Conservation (phyloP, 2,888 invertebrate species). For the Hydriomena furcata region DNA sequence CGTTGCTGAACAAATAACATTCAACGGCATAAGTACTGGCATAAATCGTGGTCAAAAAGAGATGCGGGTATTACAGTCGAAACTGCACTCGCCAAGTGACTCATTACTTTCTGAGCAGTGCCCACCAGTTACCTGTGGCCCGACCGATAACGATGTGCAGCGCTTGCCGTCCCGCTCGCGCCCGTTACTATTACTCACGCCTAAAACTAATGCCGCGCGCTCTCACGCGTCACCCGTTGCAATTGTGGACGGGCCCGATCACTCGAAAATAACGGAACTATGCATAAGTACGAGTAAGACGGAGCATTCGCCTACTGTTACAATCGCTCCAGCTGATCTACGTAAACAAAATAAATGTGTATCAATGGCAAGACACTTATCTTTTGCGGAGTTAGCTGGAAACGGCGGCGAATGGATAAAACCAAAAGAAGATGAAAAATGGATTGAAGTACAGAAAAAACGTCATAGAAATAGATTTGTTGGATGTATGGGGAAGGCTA, state of each 20-base stretch:
- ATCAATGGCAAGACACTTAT: background rate
- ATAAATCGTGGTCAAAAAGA: background rate
- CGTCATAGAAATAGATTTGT: too few species aligned
- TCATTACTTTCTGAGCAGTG: too few species aligned
- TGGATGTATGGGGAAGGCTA: too few species aligned
- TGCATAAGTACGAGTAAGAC: background rate
- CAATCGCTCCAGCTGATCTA: background rate
- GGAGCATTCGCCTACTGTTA: background rate
- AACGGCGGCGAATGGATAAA: constrained; percentile 1
- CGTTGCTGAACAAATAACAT: background rate
- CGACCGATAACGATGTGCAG: too few species aligned
- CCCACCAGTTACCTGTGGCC: too few species aligned
- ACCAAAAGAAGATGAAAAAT: too few species aligned
- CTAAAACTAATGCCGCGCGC: background rate
- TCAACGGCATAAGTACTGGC: background rate
- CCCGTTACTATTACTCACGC: too few species aligned
- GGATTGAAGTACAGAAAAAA: too few species aligned
- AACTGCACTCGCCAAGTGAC: background rate
- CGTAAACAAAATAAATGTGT: constrained; percentile 1
- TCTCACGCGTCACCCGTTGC: background rate
- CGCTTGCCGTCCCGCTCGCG: too few species aligned
- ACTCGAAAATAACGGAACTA: background rate
- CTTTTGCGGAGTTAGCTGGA: background rate
- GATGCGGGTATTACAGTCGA: background rate
- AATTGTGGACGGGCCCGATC: background rate